phyloP scores from a whole-genome alignment of 2,113 vertebrate species.

The Gobius niger region DNA sequence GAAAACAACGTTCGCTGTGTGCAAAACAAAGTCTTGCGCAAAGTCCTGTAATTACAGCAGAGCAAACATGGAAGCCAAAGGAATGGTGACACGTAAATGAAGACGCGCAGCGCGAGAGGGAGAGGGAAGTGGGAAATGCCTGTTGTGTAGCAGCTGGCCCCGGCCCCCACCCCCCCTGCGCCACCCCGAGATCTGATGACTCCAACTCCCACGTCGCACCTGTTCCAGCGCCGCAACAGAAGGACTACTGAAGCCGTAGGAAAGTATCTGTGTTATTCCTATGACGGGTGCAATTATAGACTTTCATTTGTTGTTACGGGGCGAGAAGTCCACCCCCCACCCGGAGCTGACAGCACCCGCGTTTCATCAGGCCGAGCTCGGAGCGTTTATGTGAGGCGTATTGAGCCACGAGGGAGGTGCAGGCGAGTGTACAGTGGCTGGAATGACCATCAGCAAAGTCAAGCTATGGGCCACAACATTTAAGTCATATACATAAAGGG shows the following conservation, averaged over 20 bases:
- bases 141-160: constrained; percentile 61
- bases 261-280: constrained; percentile 52
- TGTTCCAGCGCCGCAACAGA: constrained; percentile 69
- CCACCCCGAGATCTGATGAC: constrained; percentile 64
- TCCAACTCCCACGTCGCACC: constrained; percentile 73
- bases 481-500: background rate
- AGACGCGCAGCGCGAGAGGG: constrained; percentile 6
- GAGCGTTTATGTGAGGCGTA: background rate
- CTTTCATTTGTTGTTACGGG: constrained; percentile 60
- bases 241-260: constrained; percentile 65
- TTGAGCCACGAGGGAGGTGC: background rate
- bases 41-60: background rate
- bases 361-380: constrained; percentile 42
- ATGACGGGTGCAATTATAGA: constrained; percentile 61
- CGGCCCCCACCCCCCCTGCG: constrained; percentile 15
- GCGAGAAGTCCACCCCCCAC: constrained; percentile 60
- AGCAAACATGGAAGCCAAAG: background rate
- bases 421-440: background rate
- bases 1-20: background rate
- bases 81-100: constrained; percentile 32
- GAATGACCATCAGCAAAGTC: background rate
- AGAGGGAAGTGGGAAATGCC: constrained; percentile 32
- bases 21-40: constrained; percentile 6
- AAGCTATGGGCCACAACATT: background rate
- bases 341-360: constrained; percentile 29